Conservation (phyloP, 2,113 vertebrate genomes). For the Myiozetetes cayanensis region DNA sequence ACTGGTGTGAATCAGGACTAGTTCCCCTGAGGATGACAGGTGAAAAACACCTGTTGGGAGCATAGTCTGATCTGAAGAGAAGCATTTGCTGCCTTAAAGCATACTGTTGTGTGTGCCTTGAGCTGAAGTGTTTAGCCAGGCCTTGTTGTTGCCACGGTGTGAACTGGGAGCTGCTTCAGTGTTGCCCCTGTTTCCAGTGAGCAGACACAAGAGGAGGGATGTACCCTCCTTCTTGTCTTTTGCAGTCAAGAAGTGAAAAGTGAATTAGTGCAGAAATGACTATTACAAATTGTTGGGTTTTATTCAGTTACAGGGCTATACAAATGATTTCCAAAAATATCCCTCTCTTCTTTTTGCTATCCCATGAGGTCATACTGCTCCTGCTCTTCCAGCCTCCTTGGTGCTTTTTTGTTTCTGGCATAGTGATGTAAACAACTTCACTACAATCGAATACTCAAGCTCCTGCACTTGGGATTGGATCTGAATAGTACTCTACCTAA, state of each 20-base stretch:
- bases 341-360: neutral
- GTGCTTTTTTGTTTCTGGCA: neutral
- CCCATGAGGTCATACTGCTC: neutral
- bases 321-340: neutral
- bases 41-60: neutral
- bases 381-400: neutral
- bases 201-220: neutral
- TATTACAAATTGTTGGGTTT: neutral
- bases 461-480: neutral
- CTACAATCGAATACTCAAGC: neutral
- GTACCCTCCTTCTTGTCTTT: neutral
- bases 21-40: neutral
- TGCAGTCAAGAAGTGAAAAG: neutral
- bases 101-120: neutral
- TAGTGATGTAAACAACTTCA: neutral
- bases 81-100: neutral
- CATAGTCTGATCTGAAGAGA: neutral
- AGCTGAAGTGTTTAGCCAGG: neutral
- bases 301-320: neutral
- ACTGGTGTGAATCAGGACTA: accelerated
- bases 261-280: neutral
- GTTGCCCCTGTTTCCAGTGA: neutral
- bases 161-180: neutral
- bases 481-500: neutral
- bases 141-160: neutral